Percentiles rank a stretch among this genome's conserved stretches.
Evolutionary conservation across 2,113 vertebrate genomes (phyloP).

Genomic region (Xerus inauris): DNA sequence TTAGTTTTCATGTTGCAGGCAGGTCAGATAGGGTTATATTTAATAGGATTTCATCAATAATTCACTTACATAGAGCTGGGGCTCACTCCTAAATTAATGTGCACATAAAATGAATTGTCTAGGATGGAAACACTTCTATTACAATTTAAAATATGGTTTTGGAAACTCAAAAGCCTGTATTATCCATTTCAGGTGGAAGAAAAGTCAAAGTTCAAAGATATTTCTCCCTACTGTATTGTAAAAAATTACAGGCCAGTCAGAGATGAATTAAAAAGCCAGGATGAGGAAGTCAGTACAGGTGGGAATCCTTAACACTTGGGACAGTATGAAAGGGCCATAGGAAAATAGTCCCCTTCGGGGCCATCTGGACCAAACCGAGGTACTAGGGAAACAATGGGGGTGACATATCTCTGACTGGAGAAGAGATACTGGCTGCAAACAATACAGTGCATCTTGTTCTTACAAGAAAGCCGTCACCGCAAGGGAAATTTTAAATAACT

Average conservation of each 20-base stretch:
- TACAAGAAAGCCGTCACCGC: not conserved
- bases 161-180: not conserved
- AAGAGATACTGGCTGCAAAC: not conserved
- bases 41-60: not conserved
- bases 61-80: not conserved
- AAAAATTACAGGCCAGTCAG: not conserved
- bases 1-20: not conserved
- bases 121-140: not conserved
- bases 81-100: not conserved
- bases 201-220: not conserved
- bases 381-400: not conserved
- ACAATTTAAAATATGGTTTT: not conserved
- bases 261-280: not conserved
- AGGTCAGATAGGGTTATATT: not conserved
- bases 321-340: not conserved
- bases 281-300: not conserved
- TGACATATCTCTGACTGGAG: not conserved
- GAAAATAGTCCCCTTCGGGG: not conserved
- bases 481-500: not conserved
- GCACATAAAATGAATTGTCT: not conserved
- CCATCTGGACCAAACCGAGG: not conserved
- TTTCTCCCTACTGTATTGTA: not conserved
- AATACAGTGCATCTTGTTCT: not conserved
- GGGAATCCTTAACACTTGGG: not conserved
- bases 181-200: not conserved